Conservation (phyloP, 2,888 invertebrate species). For the Scotopteryx bipunctaria region DNA sequence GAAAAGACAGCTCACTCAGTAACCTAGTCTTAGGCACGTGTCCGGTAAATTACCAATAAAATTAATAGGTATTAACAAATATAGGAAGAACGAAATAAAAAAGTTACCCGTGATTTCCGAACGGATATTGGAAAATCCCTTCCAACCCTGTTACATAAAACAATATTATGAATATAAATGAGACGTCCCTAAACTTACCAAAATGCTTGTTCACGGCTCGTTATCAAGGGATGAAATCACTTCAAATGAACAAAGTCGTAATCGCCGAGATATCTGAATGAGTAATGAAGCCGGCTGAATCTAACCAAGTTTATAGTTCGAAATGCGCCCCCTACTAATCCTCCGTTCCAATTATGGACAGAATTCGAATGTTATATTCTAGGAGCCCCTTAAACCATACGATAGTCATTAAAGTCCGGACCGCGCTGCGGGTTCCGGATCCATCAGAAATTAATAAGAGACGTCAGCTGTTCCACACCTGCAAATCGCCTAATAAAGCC, state of each 20-base stretch:
- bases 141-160: constrained; percentile 48
- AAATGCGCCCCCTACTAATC: constrained; percentile 61
- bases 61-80: constrained; percentile 8
- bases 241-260: constrained; percentile 63
- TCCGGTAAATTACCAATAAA: constrained; percentile 13
- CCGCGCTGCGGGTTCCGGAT: constrained; percentile 53
- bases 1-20: too few species aligned
- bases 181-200: constrained; percentile 57
- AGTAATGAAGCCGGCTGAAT: constrained; percentile 59
- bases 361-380: constrained; percentile 56
- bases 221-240: constrained; percentile 59
- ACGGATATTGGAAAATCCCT: constrained; percentile 46
- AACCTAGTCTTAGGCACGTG: too few species aligned
- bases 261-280: constrained; percentile 62
- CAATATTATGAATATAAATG: constrained; percentile 58
- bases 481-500: constrained; percentile 73
- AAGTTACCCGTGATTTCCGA: constrained; percentile 23
- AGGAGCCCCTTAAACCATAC: constrained; percentile 41
- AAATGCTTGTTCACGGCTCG: constrained; percentile 52
- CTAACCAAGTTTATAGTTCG: constrained; percentile 62
- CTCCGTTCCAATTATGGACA: constrained; percentile 63
- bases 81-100: constrained; percentile 16
- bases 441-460: constrained; percentile 74
- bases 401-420: constrained; percentile 59
- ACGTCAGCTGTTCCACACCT: constrained; percentile 74